phyloP scores from a whole-genome alignment of 2,888 invertebrate genomes.

The Lasioglossum lativentre region DNA sequence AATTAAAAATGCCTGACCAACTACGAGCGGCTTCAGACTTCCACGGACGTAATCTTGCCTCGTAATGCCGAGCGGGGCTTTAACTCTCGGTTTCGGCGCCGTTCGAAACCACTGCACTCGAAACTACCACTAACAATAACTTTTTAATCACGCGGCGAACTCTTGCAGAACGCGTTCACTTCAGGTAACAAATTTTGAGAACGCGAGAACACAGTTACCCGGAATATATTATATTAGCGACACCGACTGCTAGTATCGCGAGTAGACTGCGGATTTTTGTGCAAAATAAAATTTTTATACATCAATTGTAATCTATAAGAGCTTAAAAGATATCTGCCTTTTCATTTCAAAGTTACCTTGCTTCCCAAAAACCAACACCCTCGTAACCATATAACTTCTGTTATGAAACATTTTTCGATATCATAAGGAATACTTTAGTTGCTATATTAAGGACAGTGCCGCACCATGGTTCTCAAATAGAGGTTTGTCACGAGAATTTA shows the following conservation, averaged over 20 bases:
- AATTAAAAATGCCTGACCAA: slow-evolving; percentile 57
- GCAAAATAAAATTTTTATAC: too few relatives aligned
- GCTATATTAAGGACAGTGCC: too few relatives aligned
- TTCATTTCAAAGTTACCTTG: too few relatives aligned
- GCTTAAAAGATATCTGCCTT: too few relatives aligned
- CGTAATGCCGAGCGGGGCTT: slow-evolving; percentile 24
- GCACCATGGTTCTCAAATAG: too few relatives aligned
- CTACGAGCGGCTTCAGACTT: slow-evolving; percentile 31
- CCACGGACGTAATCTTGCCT: slow-evolving; percentile 30
- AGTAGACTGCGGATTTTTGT: too few relatives aligned
- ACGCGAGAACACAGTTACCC: background rate
- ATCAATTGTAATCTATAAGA: too few relatives aligned
- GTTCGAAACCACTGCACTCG: background rate
- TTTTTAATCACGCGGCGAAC: background rate
- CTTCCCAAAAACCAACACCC: too few relatives aligned
- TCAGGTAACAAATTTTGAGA: background rate
- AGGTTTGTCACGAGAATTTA: too few relatives aligned
- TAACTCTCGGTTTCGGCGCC: slow-evolving; percentile 17
- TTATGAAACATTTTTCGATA: too few relatives aligned
- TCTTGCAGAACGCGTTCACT: background rate
- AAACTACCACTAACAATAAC: slow-evolving; percentile 9
- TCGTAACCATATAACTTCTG: too few relatives aligned
- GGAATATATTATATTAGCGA: background rate
- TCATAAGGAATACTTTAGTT: too few relatives aligned
- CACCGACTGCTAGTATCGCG: background rate